A percentile compares a stretch with the other conserved stretches of the same genome.
phyloP scores from a whole-genome alignment of 2,113 vertebrate species.

The Myodes glareolus region DNA sequence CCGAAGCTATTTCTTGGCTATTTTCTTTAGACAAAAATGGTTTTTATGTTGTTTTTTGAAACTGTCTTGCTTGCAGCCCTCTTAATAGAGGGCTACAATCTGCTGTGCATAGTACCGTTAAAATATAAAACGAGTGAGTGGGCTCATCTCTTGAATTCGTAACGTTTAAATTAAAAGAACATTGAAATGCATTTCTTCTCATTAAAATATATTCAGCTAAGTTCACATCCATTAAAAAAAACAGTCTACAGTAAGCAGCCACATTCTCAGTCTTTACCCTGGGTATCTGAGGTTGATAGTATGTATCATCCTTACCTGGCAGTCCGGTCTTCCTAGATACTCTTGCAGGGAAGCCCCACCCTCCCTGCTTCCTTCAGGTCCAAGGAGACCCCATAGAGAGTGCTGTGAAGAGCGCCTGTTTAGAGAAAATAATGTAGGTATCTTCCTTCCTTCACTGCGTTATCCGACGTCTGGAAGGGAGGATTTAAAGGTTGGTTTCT shows the following conservation, averaged over 20 bases:
- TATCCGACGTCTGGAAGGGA: constrained; percentile 1
- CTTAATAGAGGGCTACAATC: neutral
- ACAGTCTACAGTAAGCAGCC: neutral
- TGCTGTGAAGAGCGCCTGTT: neutral
- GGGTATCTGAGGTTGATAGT: neutral
- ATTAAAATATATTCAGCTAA: neutral
- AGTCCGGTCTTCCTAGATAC: neutral
- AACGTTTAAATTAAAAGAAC: neutral
- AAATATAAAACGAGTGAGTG: neutral
- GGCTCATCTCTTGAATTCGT: neutral
- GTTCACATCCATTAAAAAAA: constrained; percentile 6
- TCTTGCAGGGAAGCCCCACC: neutral
- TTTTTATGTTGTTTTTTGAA: neutral
- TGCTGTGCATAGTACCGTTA: neutral
- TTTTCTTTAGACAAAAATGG: constrained; percentile 39
- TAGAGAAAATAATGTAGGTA: neutral
- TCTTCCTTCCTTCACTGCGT: neutral
- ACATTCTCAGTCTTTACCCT: constrained; percentile 2
- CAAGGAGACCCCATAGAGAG: neutral
- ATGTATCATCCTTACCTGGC: neutral
- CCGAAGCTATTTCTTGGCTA: neutral
- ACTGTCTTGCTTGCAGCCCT: neutral
- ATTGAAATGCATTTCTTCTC: neutral
- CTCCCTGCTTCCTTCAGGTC: neutral
- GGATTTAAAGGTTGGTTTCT: neutral